Conservation (phyloP, 1,140 invertebrate genomes). For the Brachionus rubens region DNA sequence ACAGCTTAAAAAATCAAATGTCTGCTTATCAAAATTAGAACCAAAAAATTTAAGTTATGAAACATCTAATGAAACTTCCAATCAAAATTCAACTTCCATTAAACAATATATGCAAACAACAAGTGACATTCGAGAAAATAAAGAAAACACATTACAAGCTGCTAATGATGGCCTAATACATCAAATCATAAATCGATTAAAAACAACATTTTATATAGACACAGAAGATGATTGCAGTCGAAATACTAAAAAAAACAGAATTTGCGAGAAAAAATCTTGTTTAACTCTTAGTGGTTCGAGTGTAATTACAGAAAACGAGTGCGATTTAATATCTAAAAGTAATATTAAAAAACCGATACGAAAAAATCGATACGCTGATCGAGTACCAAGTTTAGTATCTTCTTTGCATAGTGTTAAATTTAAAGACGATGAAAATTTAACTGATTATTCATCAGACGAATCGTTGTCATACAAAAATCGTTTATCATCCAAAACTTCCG, state of each 20-base stretch:
- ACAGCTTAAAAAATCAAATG: not conserved
- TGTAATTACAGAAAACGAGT: conserved; percentile 6
- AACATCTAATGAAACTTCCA: too few species aligned
- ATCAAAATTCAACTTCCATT: too few species aligned
- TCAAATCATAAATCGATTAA: not conserved
- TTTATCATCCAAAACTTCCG: not conserved
- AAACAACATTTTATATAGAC: not conserved
- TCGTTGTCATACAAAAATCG: not conserved
- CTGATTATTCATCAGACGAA: conserved; percentile 13
- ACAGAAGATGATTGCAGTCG: not conserved
- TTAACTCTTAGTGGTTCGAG: not conserved
- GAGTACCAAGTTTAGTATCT: not conserved
- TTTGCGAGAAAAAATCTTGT: not conserved
- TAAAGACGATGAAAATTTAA: not conserved
- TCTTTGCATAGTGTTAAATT: conserved; percentile 4
- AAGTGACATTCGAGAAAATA: too few species aligned
- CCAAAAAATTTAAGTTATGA: too few species aligned
- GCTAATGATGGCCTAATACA: not conserved
- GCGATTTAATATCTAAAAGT: not conserved
- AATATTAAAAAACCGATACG: not conserved
- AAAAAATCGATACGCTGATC: not conserved
- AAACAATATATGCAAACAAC: too few species aligned
- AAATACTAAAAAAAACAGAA: not conserved
- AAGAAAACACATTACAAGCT: not conserved
- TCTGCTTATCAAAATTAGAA: not conserved